Conservation (phyloP, 2,797 vertebrate species). For the Phoxinus dragarum region DNA sequence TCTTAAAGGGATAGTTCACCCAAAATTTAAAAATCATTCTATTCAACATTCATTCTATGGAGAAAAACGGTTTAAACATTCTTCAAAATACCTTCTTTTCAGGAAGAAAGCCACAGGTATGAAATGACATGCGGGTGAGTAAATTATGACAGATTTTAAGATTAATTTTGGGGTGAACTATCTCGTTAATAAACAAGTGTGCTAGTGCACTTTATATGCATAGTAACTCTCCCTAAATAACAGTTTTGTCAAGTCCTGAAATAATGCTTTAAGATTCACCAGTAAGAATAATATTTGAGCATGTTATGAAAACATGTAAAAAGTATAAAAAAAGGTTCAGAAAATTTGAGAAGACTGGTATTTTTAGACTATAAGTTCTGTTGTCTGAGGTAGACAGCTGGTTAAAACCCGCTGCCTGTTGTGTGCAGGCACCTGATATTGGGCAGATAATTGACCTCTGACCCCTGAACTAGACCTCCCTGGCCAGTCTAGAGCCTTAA, state of each 20-base stretch:
- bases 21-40: neutral
- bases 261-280: slow-evolving; percentile 1
- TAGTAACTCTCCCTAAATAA: slow-evolving; percentile 35
- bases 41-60: neutral
- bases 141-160: neutral
- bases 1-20: slow-evolving; percentile 9
- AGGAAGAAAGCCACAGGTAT: neutral
- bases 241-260: slow-evolving; percentile 1
- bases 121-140: neutral
- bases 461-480: slow-evolving; percentile 46
- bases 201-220: slow-evolving; percentile 20
- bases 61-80: neutral
- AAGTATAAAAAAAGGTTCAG: slow-evolving; percentile 69
- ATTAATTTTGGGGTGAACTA: neutral
- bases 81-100: neutral
- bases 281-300: slow-evolving; percentile 54
- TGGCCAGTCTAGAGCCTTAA: slow-evolving; percentile 26
- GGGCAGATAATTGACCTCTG: slow-evolving; percentile 49
- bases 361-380: slow-evolving; percentile 43
- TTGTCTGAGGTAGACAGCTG: slow-evolving; percentile 55
- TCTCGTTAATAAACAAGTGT: neutral
- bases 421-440: slow-evolving; percentile 71
- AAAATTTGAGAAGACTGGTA: slow-evolving; percentile 59
- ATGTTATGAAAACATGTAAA: slow-evolving; percentile 59
- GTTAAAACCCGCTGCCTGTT: slow-evolving; percentile 51